Evolutionary conservation across 2,797 vertebrate genomes (phyloP).

Genomic region (Myiotriccus ornatus): DNA sequence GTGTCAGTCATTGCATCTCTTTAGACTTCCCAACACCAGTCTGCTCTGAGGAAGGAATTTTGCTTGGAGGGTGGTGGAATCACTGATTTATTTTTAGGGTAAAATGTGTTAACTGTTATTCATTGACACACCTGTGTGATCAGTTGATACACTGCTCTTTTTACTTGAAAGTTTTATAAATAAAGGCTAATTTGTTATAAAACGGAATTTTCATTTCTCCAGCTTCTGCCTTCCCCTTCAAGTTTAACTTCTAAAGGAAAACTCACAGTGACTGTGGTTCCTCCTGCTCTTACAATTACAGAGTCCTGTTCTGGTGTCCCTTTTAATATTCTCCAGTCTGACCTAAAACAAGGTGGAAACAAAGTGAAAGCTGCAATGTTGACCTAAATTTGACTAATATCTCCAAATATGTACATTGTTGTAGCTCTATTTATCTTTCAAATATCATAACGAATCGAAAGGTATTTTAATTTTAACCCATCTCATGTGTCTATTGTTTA

Average conservation of each 20-base stretch:
- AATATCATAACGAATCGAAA: slow-evolving; percentile 68
- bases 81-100: slow-evolving; percentile 26
- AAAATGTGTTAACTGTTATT: not conserved
- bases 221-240: slow-evolving; percentile 4
- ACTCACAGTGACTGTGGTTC: not conserved
- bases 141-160: slow-evolving; percentile 27
- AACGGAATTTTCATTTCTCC: slow-evolving; percentile 10
- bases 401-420: slow-evolving; percentile 76
- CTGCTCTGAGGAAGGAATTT: not conserved
- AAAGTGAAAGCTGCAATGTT: slow-evolving; percentile 56
- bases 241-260: not conserved
- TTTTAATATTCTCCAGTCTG: not conserved
- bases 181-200: slow-evolving; percentile 51
- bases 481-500: slow-evolving; percentile 82
- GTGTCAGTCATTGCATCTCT: not conserved
- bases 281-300: not conserved
- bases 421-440: slow-evolving; percentile 79
- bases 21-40: not conserved
- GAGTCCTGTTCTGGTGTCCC: not conserved
- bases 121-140: not conserved
- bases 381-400: slow-evolving; percentile 73
- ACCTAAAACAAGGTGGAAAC: slow-evolving; percentile 15
- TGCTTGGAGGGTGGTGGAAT: not conserved
- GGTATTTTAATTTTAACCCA: slow-evolving; percentile 76
- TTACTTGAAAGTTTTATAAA: slow-evolving; percentile 62